Conservation (phyloP, 2,888 invertebrate genomes). For the Lypha dubia region DNA sequence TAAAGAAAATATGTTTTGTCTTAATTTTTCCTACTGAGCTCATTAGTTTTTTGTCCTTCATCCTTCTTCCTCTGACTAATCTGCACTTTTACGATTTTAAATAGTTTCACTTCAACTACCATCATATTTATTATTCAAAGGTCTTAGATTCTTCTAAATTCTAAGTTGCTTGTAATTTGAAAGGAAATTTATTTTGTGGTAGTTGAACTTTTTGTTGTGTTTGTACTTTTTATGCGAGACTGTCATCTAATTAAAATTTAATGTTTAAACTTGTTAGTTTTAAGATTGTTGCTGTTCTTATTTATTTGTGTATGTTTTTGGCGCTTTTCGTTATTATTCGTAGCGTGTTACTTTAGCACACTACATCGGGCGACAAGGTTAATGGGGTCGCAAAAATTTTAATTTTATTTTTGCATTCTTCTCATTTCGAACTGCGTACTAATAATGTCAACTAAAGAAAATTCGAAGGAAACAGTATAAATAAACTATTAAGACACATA, state of each 20-base stretch:
- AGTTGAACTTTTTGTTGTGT: conserved; percentile 35
- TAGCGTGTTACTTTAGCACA: neutral
- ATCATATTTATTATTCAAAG: conserved; percentile 19
- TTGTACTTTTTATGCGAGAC: conserved; percentile 66
- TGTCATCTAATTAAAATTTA: conserved; percentile 78
- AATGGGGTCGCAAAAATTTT: too few species aligned
- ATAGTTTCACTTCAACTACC: conserved; percentile 15
- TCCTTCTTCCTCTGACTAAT: neutral
- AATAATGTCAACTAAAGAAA: too few species aligned
- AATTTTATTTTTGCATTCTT: too few species aligned
- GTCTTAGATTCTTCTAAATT: conserved; percentile 31
- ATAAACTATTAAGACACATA: too few species aligned
- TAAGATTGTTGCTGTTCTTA: conserved; percentile 45
- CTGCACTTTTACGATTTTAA: conserved; percentile 27
- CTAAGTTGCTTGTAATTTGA: conserved; percentile 28
- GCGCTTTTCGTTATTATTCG: conserved; percentile 9
- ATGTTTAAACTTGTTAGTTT: conserved; percentile 75
- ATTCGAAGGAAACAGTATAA: too few species aligned
- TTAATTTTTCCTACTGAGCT: conserved; percentile 47
- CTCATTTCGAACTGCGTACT: too few species aligned
- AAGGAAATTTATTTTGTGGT: conserved; percentile 59
- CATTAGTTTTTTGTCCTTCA: conserved; percentile 39
- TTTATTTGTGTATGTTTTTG: conserved; percentile 11
- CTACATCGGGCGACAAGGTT: neutral
- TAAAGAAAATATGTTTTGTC: conserved; percentile 24